phyloP scores from a whole-genome alignment of 2,113 vertebrate species.

The Xenus cinereus region DNA sequence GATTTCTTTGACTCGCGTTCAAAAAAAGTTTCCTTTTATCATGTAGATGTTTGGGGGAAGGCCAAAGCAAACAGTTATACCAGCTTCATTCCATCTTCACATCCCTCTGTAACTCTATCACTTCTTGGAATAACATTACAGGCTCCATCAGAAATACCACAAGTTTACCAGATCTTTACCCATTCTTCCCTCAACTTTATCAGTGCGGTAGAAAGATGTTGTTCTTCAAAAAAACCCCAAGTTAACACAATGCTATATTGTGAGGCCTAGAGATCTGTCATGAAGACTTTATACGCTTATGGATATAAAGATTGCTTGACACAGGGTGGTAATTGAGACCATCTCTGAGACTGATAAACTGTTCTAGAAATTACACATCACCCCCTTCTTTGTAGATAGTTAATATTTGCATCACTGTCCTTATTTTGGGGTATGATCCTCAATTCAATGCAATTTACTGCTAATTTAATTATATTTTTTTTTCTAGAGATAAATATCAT shows the following conservation, averaged over 20 bases:
- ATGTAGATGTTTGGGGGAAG: not conserved
- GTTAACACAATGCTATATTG: not conserved
- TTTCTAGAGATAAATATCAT: not conserved
- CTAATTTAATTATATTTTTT: not conserved
- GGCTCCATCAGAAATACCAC: not conserved
- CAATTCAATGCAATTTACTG: not conserved
- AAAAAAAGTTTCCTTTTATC: not conserved
- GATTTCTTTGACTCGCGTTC: not conserved
- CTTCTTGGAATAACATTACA: conserved; percentile 14
- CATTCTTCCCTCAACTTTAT: not conserved
- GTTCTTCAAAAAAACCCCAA: not conserved
- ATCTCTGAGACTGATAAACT: not conserved
- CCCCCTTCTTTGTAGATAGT: not conserved
- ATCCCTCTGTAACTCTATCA: not conserved
- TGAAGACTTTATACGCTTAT: not conserved
- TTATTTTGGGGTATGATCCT: not conserved
- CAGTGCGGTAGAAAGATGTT: not conserved
- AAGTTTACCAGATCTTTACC: not conserved
- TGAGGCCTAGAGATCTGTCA: not conserved
- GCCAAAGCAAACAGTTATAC: conserved; percentile 10
- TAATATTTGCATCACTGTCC: not conserved
- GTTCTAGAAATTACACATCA: not conserved
- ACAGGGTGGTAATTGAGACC: not conserved
- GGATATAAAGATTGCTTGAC: not conserved
- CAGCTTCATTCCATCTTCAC: not conserved